Evolutionary conservation across 1,140 invertebrate species (phyloP), one percentile per base, ranked within the genome.

Genomic region (Mamestra configurata): DNA sequence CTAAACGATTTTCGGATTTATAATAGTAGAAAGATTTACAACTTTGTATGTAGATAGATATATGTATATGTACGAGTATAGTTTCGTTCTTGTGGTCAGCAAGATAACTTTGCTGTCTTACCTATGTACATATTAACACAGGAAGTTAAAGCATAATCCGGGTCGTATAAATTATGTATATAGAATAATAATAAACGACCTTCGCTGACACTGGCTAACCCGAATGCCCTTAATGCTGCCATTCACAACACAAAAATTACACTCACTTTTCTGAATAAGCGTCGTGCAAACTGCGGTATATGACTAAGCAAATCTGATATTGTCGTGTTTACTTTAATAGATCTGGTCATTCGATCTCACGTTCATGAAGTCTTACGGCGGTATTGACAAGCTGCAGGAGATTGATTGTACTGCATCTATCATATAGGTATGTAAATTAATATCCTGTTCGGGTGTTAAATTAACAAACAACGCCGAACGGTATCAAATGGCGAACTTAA

Each of bases 221-320:
- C 72, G 84, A 88, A 83, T 82, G 79, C 72, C 87, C 86, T 88
- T 83, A 88, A 88, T 90, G 90, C 90, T 88, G 90, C 90, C 88
- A 91, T 93, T 93, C 90, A 90, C 90, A 80, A 83, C 18, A 86
- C 82, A 79, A 87, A 90, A 83, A 81, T 85, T 43, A 77, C 82
- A 80, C 61, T 82, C 64, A 83, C 80, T 82, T 87, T 84, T 78
- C 22, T 68, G 70, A 11, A 72, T 71, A 73, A 68, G 22, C 24
- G 1, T 24, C 24, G 53, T n/a, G 2, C 49, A 64, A 64, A 43
- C 15, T 27, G n/a, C 53, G 53, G 46, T 15, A 11, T 49, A 77
- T 64, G 57, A 64, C 57, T 64, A 27, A 49, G 57, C 37, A 49
- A 57, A 57, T 57, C 31, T 37, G 61, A 77, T 55, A 24, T 49